Percentiles rank a stretch among this genome's conserved stretches.
Conservation (phyloP, 2,888 invertebrate species). For the Drosophila rubida region DNA sequence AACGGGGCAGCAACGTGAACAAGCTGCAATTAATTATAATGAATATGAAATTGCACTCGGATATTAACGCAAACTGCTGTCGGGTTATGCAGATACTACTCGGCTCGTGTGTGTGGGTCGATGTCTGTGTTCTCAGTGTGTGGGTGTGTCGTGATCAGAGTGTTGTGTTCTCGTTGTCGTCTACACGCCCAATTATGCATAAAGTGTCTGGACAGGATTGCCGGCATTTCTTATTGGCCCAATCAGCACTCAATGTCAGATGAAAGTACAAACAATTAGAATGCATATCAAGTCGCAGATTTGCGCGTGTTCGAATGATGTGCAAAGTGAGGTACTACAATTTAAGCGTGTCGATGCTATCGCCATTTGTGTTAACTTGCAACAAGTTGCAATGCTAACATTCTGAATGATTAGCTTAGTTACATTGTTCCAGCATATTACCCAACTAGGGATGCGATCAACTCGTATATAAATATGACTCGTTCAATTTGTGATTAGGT, state of each 20-base stretch:
- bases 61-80: conserved; percentile 30
- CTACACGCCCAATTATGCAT: conserved; percentile 64
- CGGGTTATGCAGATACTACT: conserved; percentile 36
- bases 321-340: neutral
- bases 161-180: conserved; percentile 9
- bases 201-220: conserved; percentile 34
- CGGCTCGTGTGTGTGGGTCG: conserved; percentile 26
- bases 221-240: conserved; percentile 15
- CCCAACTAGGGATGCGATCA: neutral
- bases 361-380: conserved; percentile 31
- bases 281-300: conserved; percentile 18
- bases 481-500: neutral
- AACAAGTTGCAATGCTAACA: conserved; percentile 36
- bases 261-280: conserved; percentile 28
- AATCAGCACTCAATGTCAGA: conserved; percentile 38
- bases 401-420: conserved; percentile 23
- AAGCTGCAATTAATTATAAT: conserved; percentile 67
- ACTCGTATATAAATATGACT: conserved; percentile 34
- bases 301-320: neutral
- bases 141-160: conserved; percentile 53
- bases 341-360: conserved; percentile 33
- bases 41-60: conserved; percentile 52
- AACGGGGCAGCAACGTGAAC: conserved; percentile 29
- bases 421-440: conserved; percentile 31
- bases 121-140: conserved; percentile 13